Base-by-base conservation (phyloP, 92 coral and sea anemone species). In the Actinostola sp. region DNA sequence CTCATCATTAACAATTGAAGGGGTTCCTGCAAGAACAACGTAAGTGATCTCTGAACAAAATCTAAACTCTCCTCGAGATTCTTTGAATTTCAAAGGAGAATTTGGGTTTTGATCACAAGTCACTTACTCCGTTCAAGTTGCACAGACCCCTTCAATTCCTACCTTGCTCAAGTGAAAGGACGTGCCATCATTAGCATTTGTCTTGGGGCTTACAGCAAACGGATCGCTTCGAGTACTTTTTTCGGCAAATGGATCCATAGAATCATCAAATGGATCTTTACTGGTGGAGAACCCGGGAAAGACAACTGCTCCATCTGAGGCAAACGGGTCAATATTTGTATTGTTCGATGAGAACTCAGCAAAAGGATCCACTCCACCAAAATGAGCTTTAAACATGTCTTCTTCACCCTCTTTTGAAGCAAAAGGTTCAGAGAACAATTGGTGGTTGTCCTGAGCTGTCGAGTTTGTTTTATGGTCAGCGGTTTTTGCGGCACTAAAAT, bases 231-330 rank as follows among this genome's bases (percentile, higher is more conserved):
- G 38, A 53, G 78, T 78, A 23, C 77, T 70, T 58, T 84, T 87
- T 28, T 84, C 93, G 0, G 97, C 97, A 86, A 95, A 95, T 19
- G 99, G 99, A 65, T 95, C 99, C 67, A 74, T 84, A 46, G 80
- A 64, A 49, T 92, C 98, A 52, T 83, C 75, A 77, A 95, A 95
- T 1, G 99, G 99, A 64, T 95, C 99, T 26, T 63, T 56, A 16
- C 31, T 59, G 38, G 91, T 67, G 32, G 81, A 55, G 48, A 75
- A 85, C 36, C 72, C 54, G 3, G 78, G 56, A 16, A 71, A 67
- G 19, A 60, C 36, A 17, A 48, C 70, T 8, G 27, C 39, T 0
- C 39, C 44, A 33, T 35, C 61, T 12, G 84, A 56, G 2, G 36
- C 45, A 57, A 77, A 77, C 12, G 61, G 73, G 24, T 73, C 72